Evolutionary conservation across 2,113 vertebrate species (phyloP).

Genomic region (Chaetops frenatus): DNA sequence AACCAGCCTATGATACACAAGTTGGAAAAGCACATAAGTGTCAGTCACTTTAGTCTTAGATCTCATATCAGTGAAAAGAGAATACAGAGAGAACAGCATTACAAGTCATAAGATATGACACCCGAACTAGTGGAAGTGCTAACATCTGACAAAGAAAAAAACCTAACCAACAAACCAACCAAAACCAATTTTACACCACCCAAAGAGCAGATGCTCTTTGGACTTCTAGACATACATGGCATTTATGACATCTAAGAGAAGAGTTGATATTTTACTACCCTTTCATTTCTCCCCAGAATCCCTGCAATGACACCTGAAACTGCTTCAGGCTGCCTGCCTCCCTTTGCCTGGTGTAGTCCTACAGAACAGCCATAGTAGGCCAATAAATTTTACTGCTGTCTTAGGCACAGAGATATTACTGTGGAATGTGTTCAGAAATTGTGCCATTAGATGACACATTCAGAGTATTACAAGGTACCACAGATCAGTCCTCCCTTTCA

Average conservation of each 20-base stretch:
- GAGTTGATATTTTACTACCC: neutral
- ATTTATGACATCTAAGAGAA: neutral
- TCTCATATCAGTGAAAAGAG: neutral
- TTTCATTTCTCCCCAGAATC: neutral
- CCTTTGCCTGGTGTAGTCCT: neutral
- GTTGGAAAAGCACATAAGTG: neutral
- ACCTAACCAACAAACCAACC: neutral
- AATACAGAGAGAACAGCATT: neutral
- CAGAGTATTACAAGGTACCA: neutral
- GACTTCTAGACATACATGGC: neutral
- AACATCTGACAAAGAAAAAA: neutral
- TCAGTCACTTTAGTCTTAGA: neutral
- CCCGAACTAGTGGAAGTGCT: neutral
- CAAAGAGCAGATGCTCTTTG: neutral
- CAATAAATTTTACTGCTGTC: neutral
- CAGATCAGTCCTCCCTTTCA: neutral
- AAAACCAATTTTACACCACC: neutral
- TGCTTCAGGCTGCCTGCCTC: neutral
- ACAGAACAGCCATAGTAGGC: neutral
- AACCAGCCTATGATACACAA: neutral
- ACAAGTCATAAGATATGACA: neutral
- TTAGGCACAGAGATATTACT: neutral
- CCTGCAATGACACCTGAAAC: neutral
- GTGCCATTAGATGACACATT: neutral
- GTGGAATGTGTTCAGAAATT: neutral